Conservation (phyloP, 2,113 vertebrate species). For the Ictalurus furcatus region DNA sequence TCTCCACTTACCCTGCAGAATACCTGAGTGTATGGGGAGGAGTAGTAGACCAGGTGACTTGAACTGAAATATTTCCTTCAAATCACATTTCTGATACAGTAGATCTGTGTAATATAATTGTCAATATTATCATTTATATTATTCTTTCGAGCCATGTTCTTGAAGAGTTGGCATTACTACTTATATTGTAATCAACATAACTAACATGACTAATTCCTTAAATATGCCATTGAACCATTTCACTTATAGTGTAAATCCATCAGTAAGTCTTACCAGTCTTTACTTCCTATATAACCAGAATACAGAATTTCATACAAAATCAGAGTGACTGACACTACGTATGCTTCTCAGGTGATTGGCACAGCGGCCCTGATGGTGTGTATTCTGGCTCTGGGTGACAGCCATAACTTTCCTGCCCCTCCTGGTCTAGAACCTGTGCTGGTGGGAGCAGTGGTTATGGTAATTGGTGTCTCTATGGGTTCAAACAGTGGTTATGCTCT, state of each 20-base stretch:
- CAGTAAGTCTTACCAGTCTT: background rate
- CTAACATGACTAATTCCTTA: background rate
- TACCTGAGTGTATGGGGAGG: constrained; percentile 74
- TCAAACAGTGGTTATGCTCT: constrained; percentile 79
- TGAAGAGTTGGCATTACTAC: background rate
- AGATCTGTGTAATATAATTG: background rate
- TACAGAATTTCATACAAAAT: background rate
- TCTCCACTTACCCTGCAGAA: constrained; percentile 77
- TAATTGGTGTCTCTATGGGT: constrained; percentile 74
- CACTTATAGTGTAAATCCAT: background rate
- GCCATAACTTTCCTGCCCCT: constrained; percentile 67
- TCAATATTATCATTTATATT: background rate
- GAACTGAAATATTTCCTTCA: background rate
- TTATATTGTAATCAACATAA: background rate
- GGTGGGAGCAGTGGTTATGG: constrained; percentile 70
- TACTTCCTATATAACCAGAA: background rate
- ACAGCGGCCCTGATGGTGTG: constrained; percentile 71
- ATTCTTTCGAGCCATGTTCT: background rate
- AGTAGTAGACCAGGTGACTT: constrained; percentile 76
- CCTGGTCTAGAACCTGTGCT: constrained; percentile 69
- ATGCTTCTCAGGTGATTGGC: constrained; percentile 70
- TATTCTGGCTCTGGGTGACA: constrained; percentile 73
- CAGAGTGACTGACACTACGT: background rate
- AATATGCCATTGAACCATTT: background rate
- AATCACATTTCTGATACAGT: background rate